Conservation (phyloP, 92 coral and sea anemone genomes). For the Meandrina meandrites region DNA sequence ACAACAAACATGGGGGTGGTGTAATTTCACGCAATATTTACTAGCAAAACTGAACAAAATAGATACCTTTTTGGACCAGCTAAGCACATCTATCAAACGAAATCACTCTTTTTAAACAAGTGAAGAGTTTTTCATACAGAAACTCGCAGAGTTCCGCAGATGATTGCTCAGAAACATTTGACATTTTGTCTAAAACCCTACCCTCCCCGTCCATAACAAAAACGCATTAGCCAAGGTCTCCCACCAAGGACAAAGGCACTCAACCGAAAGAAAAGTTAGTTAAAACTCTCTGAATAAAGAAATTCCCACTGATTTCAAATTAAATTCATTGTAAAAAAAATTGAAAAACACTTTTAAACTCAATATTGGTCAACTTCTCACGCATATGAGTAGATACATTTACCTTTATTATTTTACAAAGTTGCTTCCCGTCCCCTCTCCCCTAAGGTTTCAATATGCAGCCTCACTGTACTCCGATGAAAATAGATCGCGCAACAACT, state of each 20-base stretch:
- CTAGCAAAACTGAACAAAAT: conserved; percentile 1
- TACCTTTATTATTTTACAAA: background rate
- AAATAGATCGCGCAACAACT: conserved; percentile 68
- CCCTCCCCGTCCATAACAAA: conserved; percentile 16
- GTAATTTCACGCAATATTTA: conserved; percentile 49
- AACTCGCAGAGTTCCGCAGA: background rate
- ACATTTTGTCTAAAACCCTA: background rate
- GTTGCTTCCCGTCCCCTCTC: conserved; percentile 46
- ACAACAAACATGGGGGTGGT: conserved; percentile 47
- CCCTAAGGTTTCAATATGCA: background rate
- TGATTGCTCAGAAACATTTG: background rate
- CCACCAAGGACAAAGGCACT: background rate
- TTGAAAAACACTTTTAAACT: background rate
- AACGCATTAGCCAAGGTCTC: background rate
- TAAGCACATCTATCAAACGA: background rate
- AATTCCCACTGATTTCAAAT: background rate
- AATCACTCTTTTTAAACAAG: background rate
- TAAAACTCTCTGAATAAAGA: background rate
- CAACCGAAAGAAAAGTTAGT: background rate
- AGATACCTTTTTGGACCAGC: background rate
- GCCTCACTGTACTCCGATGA: conserved; percentile 36
- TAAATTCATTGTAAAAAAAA: background rate
- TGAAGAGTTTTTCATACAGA: background rate
- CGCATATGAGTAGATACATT: background rate
- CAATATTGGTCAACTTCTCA: conserved; percentile 17